Evolutionary conservation across 2,888 invertebrate species (phyloP).

Genomic region (Conus canariensis): DNA sequence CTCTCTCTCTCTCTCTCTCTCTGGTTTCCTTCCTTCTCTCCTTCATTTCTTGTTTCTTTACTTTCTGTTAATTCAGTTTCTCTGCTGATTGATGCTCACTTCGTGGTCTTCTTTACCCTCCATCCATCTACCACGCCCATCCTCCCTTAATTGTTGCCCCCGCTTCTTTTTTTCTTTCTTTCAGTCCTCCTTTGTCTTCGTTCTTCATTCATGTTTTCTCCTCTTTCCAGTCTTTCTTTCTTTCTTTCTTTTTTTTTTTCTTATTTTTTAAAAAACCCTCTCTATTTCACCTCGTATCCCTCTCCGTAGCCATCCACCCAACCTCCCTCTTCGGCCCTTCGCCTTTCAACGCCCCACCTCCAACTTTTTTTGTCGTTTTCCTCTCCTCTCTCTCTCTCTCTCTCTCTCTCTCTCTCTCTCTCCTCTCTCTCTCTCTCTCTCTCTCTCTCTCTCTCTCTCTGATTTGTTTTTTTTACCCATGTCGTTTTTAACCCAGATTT

Average conservation of each 20-base stretch:
- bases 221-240: no score
- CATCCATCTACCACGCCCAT: neutral
- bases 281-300: neutral
- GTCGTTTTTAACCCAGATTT: no score
- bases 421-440: neutral
- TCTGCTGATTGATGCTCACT: no score
- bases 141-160: neutral
- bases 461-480: no score
- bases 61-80: no score
- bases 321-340: neutral
- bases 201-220: no score
- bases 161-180: no score
- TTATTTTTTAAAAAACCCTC: neutral
- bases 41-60: neutral
- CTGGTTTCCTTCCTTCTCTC: neutral
- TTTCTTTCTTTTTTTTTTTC: no score
- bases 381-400: constrained; percentile 3
- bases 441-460: neutral
- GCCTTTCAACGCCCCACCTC: neutral
- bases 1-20: constrained; percentile 17
- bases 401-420: constrained; percentile 3
- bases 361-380: neutral
- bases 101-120: neutral
- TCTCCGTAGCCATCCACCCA: neutral
- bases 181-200: no score